Evolutionary conservation across 2,113 vertebrate species (phyloP).

Genomic region (Aythya baeri): DNA sequence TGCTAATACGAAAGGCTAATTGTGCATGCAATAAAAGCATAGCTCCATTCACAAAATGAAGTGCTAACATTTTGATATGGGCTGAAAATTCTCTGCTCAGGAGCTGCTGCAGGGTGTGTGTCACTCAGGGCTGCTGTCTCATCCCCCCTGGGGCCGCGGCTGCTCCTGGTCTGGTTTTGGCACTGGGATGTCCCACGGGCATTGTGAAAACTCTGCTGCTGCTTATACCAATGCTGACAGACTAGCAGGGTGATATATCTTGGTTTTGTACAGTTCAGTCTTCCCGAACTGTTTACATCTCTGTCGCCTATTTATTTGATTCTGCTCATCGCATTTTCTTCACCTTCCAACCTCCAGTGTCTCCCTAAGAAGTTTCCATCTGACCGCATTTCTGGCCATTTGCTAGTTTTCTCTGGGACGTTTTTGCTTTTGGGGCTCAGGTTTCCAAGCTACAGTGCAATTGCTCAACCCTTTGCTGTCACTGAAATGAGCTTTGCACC

Average conservation of each 20-base stretch:
- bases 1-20: slow-evolving; percentile 58
- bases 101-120: background rate
- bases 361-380: background rate
- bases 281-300: background rate
- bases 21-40: slow-evolving; percentile 36
- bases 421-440: background rate
- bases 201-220: background rate
- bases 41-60: slow-evolving; percentile 71
- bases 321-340: background rate
- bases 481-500: background rate
- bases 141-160: fast-evolving
- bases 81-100: slow-evolving; percentile 4
- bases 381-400: background rate
- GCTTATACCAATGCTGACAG: background rate
- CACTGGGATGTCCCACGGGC: background rate
- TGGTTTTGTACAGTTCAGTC: background rate
- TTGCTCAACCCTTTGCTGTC: background rate
- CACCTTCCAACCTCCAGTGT: no score
- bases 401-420: background rate
- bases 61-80: background rate
- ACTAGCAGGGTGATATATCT: background rate
- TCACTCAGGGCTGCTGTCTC: background rate
- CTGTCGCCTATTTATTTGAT: background rate
- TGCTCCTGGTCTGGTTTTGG: background rate
- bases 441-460: background rate